Evolutionary conservation across 2,797 vertebrate genomes (phyloP).

Genomic region (Trachops cirrhosus): DNA sequence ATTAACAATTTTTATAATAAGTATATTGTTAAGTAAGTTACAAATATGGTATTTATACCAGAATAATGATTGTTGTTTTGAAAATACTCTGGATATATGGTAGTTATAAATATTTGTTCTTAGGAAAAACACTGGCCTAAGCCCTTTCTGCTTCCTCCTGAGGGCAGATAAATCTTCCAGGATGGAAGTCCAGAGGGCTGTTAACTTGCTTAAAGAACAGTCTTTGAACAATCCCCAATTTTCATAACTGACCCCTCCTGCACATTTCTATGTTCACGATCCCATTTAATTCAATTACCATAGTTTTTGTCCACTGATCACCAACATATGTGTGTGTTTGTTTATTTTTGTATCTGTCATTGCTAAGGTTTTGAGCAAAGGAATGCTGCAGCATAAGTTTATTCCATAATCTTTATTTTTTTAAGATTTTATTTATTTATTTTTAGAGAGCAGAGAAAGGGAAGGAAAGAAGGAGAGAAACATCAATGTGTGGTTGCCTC

Average conservation of each 20-base stretch:
- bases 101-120: not conserved
- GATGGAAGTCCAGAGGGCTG: not conserved
- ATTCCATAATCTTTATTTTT: not conserved
- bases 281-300: not conserved
- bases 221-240: not conserved
- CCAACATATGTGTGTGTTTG: not conserved
- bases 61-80: not conserved
- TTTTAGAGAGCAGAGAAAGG: too few relatives aligned
- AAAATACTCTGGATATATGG: not conserved
- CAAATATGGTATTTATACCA: not conserved
- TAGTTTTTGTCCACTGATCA: not conserved
- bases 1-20: not conserved
- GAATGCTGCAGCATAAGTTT: not conserved
- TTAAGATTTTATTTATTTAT: too few relatives aligned
- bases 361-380: not conserved
- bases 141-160: fast-evolving
- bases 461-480: too few relatives aligned
- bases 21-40: not conserved
- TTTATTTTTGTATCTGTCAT: not conserved
- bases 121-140: not conserved
- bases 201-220: not conserved
- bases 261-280: not conserved
- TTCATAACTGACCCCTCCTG: not conserved
- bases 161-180: not conserved
- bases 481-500: too few relatives aligned